Base-by-base conservation (phyloP, 2,797 vertebrate species). In the Protosalanx chinensis region DNA sequence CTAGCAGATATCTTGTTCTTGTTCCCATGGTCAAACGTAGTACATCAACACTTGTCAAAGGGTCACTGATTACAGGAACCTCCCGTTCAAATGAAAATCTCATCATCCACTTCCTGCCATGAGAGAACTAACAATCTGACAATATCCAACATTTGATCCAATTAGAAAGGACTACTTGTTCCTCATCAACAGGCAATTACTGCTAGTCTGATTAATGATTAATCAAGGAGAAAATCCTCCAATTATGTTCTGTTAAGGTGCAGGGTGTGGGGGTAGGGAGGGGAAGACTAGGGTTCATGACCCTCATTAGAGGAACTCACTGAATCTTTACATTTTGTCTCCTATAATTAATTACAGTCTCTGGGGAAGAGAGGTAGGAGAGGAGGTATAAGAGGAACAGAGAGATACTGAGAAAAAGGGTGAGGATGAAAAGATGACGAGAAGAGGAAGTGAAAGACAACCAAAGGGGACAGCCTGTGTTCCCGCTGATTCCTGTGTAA, bases 161-260 rank as follows among this genome's bases (percentile, higher is more conserved):
- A 46, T 46, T 8, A 8, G 6, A n/a, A 56, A 56, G 16, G 18
- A 56, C 51, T 16, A 56, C 51, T 16, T 56, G 51, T 16, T n/a
- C 6, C 15, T 56, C 64, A 75, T 89, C 84, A 78, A 85, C 82
- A 82, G 70, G 62, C 74, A 82, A 84, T 88, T 84, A 84, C 69
- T 68, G 76, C 46, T 75, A 49, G 74, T 70, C 49, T 79, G 68
- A 83, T 83, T 77, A 81, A 87, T 82, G 56, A 83, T 82, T 77
- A 81, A 87, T 81, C 57, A 78, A 68, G 72, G 33, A 77, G 77
- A 78, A n/a, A n/a, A 76, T 65, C 70, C 12, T 71, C 49, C 69
- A 68, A 73, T 85, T 81, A 76, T 77, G 69, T 53, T 30, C 35
- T 53, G 73, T 60, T 75, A 30, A 18, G 29, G 59, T 76, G 74